Evolutionary conservation across 2,113 vertebrate species (phyloP).

Genomic region (Otolemur garnettii): DNA sequence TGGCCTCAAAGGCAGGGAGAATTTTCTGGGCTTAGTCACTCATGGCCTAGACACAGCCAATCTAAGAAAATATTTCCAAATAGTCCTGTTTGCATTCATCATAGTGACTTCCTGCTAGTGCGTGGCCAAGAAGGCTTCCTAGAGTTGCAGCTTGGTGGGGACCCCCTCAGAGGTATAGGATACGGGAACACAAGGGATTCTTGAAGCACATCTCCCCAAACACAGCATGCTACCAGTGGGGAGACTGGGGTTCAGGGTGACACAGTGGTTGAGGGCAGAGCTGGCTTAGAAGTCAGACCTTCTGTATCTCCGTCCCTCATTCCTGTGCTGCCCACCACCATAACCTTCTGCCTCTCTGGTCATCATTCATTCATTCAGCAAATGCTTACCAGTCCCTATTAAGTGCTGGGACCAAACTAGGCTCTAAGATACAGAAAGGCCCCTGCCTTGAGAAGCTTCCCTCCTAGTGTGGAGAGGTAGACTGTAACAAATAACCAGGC

Average conservation of each 20-base stretch:
- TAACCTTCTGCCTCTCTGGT: background rate
- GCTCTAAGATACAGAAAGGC: background rate
- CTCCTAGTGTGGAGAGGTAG: background rate
- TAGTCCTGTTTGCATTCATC: conserved; percentile 15
- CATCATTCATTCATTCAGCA: background rate
- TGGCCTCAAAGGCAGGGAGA: background rate
- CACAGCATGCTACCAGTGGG: background rate
- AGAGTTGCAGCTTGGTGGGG: background rate
- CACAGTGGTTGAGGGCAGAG: background rate
- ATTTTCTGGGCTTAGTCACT: conserved; percentile 56
- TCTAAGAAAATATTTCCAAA: conserved; percentile 61
- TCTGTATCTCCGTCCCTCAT: background rate
- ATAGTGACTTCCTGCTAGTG: background rate
- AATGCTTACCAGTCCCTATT: background rate
- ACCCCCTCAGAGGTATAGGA: background rate
- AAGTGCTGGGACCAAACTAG: background rate
- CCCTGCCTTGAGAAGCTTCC: background rate
- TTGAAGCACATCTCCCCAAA: background rate
- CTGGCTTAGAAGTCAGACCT: background rate
- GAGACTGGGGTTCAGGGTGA: background rate
- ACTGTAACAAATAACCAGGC: background rate
- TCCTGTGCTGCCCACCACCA: background rate
- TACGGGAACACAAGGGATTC: background rate
- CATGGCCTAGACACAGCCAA: background rate
- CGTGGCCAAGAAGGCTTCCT: background rate